Evolutionary conservation across 2,113 vertebrate genomes (phyloP).

Genomic region (Dipodomys stephensi): DNA sequence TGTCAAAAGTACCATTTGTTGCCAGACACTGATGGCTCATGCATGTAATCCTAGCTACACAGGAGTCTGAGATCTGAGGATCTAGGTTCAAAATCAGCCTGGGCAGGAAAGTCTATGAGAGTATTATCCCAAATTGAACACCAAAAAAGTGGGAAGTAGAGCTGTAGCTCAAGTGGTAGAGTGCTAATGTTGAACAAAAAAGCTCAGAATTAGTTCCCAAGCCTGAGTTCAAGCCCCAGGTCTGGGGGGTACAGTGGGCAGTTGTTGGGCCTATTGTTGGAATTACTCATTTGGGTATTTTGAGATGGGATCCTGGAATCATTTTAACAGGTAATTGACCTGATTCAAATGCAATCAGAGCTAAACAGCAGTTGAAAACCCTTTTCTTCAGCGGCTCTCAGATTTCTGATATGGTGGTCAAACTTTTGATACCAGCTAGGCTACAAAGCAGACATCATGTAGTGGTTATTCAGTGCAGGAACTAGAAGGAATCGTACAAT

Average conservation of each 20-base stretch:
- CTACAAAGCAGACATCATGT: background rate
- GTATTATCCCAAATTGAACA: too few relatives aligned
- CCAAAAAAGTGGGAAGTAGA: too few relatives aligned
- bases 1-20: slow-evolving; percentile 30
- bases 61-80: too few relatives aligned
- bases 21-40: too few relatives aligned
- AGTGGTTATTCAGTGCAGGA: background rate
- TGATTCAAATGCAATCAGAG: background rate
- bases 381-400: background rate
- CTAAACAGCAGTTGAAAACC: background rate
- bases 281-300: background rate
- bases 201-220: too few relatives aligned
- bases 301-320: background rate
- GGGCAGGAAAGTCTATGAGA: too few relatives aligned
- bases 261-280: background rate
- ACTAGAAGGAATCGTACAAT: background rate
- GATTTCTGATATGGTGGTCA: slow-evolving; percentile 29
- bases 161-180: too few relatives aligned
- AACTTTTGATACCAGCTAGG: background rate
- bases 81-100: too few relatives aligned
- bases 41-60: too few relatives aligned
- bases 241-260: too few relatives aligned
- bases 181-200: too few relatives aligned
- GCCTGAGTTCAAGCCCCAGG: too few relatives aligned
- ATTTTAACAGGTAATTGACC: background rate